These are phyloP conservation scores for Nebria ingens DNA, from an alignment of 1,140 invertebrate genomes.

Conservation along the genomic window DNA sequence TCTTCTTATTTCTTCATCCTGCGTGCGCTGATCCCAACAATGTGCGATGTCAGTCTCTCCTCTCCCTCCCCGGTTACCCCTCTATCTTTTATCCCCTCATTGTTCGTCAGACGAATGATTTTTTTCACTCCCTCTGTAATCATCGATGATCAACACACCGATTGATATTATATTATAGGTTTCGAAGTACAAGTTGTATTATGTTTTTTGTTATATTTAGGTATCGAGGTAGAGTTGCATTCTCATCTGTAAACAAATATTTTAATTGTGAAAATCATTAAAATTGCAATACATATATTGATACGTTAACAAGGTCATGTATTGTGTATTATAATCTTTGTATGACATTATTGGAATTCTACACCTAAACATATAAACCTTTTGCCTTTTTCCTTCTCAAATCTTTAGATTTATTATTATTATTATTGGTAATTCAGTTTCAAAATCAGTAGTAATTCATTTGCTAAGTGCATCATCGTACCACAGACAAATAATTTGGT, in stretches of 20 bases:
- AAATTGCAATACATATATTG: constrained; percentile 11
- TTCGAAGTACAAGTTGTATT: constrained; percentile 10
- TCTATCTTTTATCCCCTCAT: neutral
- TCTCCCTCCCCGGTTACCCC: neutral
- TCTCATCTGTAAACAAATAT: constrained; percentile 7
- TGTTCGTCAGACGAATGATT: neutral
- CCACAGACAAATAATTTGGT: too few relatives aligned
- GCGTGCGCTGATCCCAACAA: neutral
- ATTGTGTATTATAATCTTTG: neutral
- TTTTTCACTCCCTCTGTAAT: neutral
- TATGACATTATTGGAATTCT: neutral
- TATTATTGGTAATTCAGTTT: too few relatives aligned
- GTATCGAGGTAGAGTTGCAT: constrained; percentile 2
- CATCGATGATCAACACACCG: neutral
- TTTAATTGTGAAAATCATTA: constrained; percentile 11
- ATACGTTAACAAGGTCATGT: neutral
- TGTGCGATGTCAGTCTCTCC: neutral
- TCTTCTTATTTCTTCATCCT: neutral
- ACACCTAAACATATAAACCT: too few relatives aligned
- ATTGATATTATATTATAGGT: constrained; percentile 10
- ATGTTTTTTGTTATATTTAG: constrained; percentile 10
- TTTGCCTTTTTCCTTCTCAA: too few relatives aligned
- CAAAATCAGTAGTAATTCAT: too few relatives aligned
- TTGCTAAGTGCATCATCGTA: too few relatives aligned
- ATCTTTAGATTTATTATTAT: too few relatives aligned